Base-by-base conservation (phyloP, 1,140 invertebrate genomes). In the Solenopsis fugax region DNA sequence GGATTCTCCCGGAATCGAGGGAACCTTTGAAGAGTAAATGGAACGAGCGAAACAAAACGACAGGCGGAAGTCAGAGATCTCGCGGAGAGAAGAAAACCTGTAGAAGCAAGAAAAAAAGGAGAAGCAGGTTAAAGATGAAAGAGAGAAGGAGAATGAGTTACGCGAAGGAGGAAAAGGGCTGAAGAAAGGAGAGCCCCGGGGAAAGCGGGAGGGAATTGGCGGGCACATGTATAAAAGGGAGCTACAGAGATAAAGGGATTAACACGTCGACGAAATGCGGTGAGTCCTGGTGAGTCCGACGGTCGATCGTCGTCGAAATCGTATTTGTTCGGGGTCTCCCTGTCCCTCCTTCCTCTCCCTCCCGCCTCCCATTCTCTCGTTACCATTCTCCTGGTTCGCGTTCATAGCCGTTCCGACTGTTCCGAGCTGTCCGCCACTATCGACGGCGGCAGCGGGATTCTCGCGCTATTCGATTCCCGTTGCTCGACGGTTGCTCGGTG, bases 201-300 rank as follows among this genome's bases (percentile, higher is more conserved):
- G 65, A 54, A 58, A 85, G 41, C n/a, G 21, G 18, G 37, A 64
- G 72, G 71, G 64, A 71, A 84, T 54, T 34, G 72, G 52, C 21
- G 52, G 67, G 52, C 76, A 77, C n/a, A 64, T 81, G 48, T 52
- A 62, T 78, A 80, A 69, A 86, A 60, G 76, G 76, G 77, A 78
- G 76, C 84, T 69, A 69, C 50, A 58, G 37, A 69, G 85, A 86
- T 86, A 88, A 88, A 69, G 64, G 73, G 87, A 88, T 88, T 88
- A 88, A 88, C 87, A 77, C 87, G 82, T 77, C 73, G 82, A 77
- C 73, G 73, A 72, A 78, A 78, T 71, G 82, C 73, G 72, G 82
- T 86, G 71, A 88, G 37, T 73, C 18, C 82, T 65, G 72, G 82
- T 86, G 71, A 88, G 37, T 73, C 18, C 82, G 54, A 80, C 82